phyloP scores from a whole-genome alignment of 2,113 vertebrate genomes.

The Xiphias gladius region DNA sequence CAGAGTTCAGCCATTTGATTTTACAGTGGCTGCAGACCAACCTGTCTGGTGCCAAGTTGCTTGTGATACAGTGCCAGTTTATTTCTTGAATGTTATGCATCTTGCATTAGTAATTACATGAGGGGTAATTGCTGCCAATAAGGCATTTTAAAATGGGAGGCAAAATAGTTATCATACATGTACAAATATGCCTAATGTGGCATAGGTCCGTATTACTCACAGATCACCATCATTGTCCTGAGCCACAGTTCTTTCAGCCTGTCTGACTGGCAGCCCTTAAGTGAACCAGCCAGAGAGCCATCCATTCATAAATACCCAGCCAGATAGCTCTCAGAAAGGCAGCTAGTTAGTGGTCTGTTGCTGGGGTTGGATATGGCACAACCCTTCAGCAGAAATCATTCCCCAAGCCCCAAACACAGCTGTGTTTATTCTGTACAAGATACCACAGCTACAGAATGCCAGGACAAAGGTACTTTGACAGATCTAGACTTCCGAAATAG shows the following conservation, averaged over 20 bases:
- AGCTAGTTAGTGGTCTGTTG: constrained; percentile 68
- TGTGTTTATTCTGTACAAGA: constrained; percentile 71
- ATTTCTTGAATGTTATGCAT: constrained; percentile 14
- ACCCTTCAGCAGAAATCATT: constrained; percentile 50
- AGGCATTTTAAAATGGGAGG: neutral
- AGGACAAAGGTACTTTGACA: constrained; percentile 57
- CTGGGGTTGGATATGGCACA: constrained; percentile 64
- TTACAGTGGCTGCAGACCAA: constrained; percentile 31
- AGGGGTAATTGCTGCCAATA: constrained; percentile 3
- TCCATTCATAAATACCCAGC: constrained; percentile 58
- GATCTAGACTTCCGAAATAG: constrained; percentile 39
- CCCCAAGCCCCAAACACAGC: constrained; percentile 72
- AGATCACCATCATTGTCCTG: constrained; percentile 6
- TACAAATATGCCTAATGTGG: neutral
- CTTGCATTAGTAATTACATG: constrained; percentile 14
- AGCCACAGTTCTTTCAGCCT: constrained; percentile 11
- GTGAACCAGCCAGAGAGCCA: constrained; percentile 23
- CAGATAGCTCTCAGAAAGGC: constrained; percentile 50
- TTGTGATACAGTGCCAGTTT: constrained; percentile 4
- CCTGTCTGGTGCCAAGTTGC: constrained; percentile 26
- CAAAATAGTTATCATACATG: neutral
- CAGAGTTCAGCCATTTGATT: constrained; percentile 12
- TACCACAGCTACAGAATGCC: constrained; percentile 44
- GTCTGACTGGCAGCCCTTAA: constrained; percentile 28
- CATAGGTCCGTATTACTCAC: neutral